A percentile compares a stretch with the other conserved stretches of the same genome.
Evolutionary conservation across 2,888 invertebrate genomes (phyloP).

Genomic region (Mesoligia furuncula): DNA sequence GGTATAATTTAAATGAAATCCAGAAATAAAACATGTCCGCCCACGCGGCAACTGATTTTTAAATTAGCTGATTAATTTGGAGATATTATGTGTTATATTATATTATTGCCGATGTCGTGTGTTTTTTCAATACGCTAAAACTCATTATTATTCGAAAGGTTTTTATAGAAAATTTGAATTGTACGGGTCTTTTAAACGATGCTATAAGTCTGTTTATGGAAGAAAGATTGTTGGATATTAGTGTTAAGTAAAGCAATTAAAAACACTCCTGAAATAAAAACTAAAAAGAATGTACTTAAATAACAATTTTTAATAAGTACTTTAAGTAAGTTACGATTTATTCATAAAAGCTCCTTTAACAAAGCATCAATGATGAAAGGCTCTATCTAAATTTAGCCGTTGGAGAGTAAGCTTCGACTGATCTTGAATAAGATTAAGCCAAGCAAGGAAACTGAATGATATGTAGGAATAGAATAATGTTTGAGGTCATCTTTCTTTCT

Average conservation of each 20-base stretch:
- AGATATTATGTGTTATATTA: slow-evolving; percentile 53
- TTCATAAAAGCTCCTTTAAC: neutral
- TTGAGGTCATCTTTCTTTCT: neutral
- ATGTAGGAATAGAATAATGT: neutral
- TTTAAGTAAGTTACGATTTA: neutral
- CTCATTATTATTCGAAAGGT: slow-evolving; percentile 39
- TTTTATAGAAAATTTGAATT: slow-evolving; percentile 20
- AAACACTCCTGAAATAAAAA: neutral
- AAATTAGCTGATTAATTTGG: slow-evolving; percentile 60
- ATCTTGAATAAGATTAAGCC: neutral
- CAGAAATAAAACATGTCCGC: slow-evolving; percentile 58
- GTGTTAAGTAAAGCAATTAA: neutral
- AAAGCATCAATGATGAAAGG: no score
- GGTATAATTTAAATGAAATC: slow-evolving; percentile 40
- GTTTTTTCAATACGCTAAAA: slow-evolving; percentile 46
- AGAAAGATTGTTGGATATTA: neutral
- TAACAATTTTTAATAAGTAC: neutral
- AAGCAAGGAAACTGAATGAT: neutral
- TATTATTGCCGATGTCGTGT: slow-evolving; percentile 50
- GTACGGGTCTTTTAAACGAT: neutral
- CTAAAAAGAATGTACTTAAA: neutral
- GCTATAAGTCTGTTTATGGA: neutral
- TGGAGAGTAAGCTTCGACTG: neutral
- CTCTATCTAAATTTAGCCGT: no score
- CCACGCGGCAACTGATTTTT: slow-evolving; percentile 58